phyloP scores from a whole-genome alignment of 2,113 vertebrate genomes.

The Herpetotheres cachinnans region DNA sequence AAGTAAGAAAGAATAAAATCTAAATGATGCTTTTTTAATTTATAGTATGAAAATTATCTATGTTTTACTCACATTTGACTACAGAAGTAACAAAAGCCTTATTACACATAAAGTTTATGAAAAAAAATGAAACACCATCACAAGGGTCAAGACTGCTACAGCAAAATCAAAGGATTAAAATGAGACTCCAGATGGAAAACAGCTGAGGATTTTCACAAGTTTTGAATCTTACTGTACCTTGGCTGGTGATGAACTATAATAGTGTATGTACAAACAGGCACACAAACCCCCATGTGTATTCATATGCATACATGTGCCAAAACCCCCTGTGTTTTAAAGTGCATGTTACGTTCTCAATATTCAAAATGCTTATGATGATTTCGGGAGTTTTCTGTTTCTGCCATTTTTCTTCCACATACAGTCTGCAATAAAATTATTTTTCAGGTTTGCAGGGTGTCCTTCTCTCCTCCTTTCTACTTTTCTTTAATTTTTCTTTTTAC shows the following conservation, averaged over 20 bases:
- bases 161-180: background rate
- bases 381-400: background rate
- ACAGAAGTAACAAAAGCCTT: background rate
- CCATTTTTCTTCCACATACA: background rate
- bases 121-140: background rate
- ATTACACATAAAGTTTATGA: background rate
- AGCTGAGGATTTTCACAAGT: background rate
- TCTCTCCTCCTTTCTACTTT: background rate
- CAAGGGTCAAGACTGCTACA: background rate
- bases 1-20: background rate
- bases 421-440: background rate
- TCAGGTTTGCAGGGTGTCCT: background rate
- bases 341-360: background rate
- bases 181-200: background rate
- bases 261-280: background rate
- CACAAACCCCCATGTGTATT: background rate
- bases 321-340: accelerated
- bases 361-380: background rate
- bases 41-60: background rate
- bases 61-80: background rate
- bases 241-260: background rate
- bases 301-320: background rate
- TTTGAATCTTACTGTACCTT: background rate
- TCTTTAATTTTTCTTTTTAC: background rate
- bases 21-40: background rate